phyloP scores from a whole-genome alignment of 2,113 vertebrate genomes.

The Tiliqua scincoides region DNA sequence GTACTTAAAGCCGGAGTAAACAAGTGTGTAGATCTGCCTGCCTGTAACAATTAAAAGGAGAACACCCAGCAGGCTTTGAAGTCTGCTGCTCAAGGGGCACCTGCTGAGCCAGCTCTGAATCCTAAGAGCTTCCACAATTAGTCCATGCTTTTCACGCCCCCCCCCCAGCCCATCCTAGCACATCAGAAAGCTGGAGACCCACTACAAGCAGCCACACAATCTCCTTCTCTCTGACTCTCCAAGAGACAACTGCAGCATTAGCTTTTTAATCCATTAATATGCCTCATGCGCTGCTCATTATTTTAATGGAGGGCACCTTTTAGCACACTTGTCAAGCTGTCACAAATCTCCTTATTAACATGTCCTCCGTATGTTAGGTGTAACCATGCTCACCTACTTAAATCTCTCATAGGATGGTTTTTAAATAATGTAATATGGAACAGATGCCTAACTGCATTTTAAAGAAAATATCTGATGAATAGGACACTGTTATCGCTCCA shows the following conservation, averaged over 20 bases:
- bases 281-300: not conserved
- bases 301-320: constrained; percentile 2
- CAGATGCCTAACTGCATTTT: constrained; percentile 49
- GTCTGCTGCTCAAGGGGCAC: not conserved
- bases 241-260: not conserved
- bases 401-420: constrained; percentile 28
- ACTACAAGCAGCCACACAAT: not conserved
- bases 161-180: not conserved
- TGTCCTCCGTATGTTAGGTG: not conserved
- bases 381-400: constrained; percentile 29
- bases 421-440: constrained; percentile 37
- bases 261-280: not conserved
- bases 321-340: not conserved
- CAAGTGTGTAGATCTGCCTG: not conserved
- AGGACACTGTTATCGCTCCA: constrained; percentile 22
- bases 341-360: not conserved
- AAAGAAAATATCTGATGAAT: constrained; percentile 35
- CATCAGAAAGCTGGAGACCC: not conserved
- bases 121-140: not conserved
- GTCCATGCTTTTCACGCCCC: not conserved
- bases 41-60: constrained; percentile 28
- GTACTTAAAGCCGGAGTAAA: constrained; percentile 23
- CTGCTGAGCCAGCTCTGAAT: not conserved
- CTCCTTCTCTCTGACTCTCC: not conserved
- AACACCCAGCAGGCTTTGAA: constrained; percentile 27